Conservation (phyloP, 53 echinoderm and acorn worm genomes). For the Zoroaster sp. region DNA sequence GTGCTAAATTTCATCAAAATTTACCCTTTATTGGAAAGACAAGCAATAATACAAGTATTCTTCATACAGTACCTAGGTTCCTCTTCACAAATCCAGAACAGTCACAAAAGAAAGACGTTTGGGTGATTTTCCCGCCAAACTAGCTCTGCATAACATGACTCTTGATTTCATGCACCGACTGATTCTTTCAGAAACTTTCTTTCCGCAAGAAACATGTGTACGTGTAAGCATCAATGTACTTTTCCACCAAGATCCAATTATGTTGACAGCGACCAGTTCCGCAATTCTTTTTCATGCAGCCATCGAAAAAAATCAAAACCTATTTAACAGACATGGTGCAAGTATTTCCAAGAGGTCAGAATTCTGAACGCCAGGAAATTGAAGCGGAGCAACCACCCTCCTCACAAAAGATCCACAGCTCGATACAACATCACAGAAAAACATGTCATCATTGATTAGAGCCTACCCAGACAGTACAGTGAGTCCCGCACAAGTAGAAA, state of each 20-base stretch:
- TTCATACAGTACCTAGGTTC: no score
- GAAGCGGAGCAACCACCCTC: background rate
- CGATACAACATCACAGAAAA: conserved; percentile 2
- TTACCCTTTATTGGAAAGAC: no score
- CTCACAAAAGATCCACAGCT: background rate
- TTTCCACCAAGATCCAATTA: background rate
- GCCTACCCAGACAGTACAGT: background rate
- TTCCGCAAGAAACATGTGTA: background rate
- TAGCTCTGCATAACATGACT: no score
- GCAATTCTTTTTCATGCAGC: background rate
- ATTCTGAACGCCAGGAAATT: background rate
- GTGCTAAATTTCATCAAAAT: no score
- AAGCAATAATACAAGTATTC: no score
- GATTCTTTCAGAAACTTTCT: background rate
- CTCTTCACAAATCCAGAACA: no score
- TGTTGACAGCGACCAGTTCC: background rate
- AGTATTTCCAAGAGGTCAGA: background rate
- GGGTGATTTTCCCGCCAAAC: no score
- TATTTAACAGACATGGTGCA: background rate
- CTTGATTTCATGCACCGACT: background rate
- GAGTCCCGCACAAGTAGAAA: background rate
- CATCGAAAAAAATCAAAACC: background rate
- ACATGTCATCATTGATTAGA: conserved; percentile 23
- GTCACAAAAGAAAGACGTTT: no score
- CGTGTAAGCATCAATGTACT: background rate